These are phyloP conservation scores for Pelosia muscerda DNA, from an alignment of 2,888 invertebrate species.

Conservation along the genomic window DNA sequence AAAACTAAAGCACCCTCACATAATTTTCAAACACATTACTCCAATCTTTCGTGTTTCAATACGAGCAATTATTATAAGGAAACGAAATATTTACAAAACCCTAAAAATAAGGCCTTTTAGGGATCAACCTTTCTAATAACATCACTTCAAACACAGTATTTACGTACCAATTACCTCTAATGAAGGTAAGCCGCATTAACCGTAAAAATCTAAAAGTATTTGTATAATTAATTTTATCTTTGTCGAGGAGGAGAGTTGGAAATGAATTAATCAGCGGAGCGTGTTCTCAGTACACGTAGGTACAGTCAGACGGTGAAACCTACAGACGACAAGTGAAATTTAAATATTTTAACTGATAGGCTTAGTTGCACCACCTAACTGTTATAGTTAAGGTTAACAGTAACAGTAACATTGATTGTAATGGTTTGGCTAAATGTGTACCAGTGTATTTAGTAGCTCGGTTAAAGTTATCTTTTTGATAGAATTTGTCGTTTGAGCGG, in stretches of 20 bases:
- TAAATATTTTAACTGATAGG: too few relatives aligned
- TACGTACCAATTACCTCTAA: slow-evolving; percentile 4
- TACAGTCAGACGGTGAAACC: too few relatives aligned
- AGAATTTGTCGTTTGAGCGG: too few relatives aligned
- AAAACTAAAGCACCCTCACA: neutral
- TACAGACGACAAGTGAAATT: too few relatives aligned
- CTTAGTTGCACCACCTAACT: too few relatives aligned
- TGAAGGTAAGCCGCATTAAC: slow-evolving; percentile 3
- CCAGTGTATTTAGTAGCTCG: too few relatives aligned
- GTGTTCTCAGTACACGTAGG: too few relatives aligned
- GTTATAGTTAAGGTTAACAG: too few relatives aligned
- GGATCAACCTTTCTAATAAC: neutral
- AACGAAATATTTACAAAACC: neutral
- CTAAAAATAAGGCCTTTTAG: neutral
- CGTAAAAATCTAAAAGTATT: neutral
- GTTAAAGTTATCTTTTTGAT: too few relatives aligned
- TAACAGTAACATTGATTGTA: too few relatives aligned
- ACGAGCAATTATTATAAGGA: neutral
- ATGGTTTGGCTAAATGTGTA: too few relatives aligned
- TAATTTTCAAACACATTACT: neutral
- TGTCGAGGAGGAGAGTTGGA: neutral
- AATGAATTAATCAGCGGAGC: neutral
- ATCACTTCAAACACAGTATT: neutral
- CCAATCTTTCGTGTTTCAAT: neutral
- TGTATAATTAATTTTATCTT: slow-evolving; percentile 1